Evolutionary conservation across 2,888 invertebrate genomes (phyloP).

Genomic region (Lutraria lutraria): DNA sequence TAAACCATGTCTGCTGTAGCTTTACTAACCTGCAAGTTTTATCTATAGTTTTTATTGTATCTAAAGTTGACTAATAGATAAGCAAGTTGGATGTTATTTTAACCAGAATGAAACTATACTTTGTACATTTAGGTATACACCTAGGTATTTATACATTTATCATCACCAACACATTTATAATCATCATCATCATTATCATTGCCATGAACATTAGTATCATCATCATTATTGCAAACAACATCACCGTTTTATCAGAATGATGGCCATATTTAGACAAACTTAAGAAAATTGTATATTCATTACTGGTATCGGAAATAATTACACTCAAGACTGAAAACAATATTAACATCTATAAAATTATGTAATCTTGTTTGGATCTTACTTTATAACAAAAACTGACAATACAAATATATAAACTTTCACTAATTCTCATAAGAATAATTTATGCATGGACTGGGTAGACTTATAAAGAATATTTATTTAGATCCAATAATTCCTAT

Average conservation of each 20-base stretch:
- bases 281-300: too few relatives aligned
- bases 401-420: slow-evolving; percentile 3
- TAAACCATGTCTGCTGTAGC: background rate
- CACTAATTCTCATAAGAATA: background rate
- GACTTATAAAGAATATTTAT: slow-evolving; percentile 13
- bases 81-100: background rate
- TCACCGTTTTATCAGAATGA: too few relatives aligned
- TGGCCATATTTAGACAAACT: too few relatives aligned
- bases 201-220: background rate
- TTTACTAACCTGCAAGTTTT: too few relatives aligned
- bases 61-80: background rate
- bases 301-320: too few relatives aligned
- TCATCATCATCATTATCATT: background rate
- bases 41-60: background rate
- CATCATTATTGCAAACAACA: background rate
- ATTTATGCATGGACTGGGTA: background rate
- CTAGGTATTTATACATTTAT: background rate
- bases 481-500: background rate
- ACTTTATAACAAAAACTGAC: background rate
- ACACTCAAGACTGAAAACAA: too few relatives aligned
- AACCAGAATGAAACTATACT: too few relatives aligned
- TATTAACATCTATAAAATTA: too few relatives aligned
- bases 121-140: too few relatives aligned
- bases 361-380: background rate
- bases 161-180: background rate